Evolutionary conservation across 2,113 vertebrate genomes (phyloP), one percentile per base, ranked within the genome.

Genomic region (Rousettus leschenaultii): DNA sequence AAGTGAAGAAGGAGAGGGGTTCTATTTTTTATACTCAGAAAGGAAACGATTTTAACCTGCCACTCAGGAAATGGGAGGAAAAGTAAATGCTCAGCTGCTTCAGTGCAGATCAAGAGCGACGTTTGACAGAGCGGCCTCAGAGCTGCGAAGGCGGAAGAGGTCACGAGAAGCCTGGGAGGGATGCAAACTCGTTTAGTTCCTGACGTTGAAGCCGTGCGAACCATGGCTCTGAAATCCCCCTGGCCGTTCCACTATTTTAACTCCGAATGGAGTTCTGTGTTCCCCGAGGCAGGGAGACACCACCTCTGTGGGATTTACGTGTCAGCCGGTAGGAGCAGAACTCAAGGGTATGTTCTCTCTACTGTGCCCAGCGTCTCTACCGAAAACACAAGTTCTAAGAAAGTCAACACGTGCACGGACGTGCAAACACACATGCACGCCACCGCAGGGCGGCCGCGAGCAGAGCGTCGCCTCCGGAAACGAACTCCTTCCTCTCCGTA

Each of bases 161-260:
- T 12, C 51, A 51, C 30, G 19, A 57, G 24, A 53, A 65, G 66
- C 9, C 7, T 3, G 15, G 1, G 26, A 66, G 18, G 68, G 73
- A 53, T 0, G 4, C n/a, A 15, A 1, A 22, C 38, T 5, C 6
- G 24, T 5, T 8, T 0, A 21, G n/a, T 26, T 55, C 15, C 55
- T 1, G 45, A 21, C 6, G 15, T 16, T 30, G 3, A 38, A 74
- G 91, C 6, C 0, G 3, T 1, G 59, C 2, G 14, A 3, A 19
- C 3, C 78, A 28, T 19, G 61, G 61, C 11, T 63, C 48, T 11
- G 63, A 61, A 51, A 55, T 9, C 43, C 15, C 9, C 6, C 24
- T 0, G 0, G 30, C 8, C 6, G 2, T 35, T 24, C 12, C 7
- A 4, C 3, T 0, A 35, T 5, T 7, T 7, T 21, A 59, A 84